Percentiles rank a stretch among this genome's conserved stretches.
phyloP scores from a whole-genome alignment of 2,113 vertebrate species.

The Eira barbara region DNA sequence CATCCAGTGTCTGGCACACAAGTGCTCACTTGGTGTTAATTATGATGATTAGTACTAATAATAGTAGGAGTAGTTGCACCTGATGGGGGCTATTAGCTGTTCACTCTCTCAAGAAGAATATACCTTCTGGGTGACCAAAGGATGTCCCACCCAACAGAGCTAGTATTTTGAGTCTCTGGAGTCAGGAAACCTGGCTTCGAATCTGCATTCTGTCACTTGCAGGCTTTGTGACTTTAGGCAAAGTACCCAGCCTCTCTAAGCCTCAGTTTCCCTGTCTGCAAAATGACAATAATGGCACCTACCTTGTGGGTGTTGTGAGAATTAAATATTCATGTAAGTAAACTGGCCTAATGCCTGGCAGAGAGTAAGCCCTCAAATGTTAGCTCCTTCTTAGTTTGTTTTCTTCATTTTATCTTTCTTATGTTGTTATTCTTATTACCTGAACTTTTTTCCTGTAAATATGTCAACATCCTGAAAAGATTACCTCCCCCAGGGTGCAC shows the following conservation, averaged over 20 bases:
- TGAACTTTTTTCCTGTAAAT: background rate
- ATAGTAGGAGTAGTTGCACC: background rate
- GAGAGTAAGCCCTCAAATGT: background rate
- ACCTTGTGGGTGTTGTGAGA: background rate
- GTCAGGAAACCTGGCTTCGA: background rate
- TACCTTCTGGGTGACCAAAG: background rate
- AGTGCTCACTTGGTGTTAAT: background rate
- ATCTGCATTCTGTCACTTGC: background rate
- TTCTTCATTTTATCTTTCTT: background rate
- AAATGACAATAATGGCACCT: background rate
- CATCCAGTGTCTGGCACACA: background rate
- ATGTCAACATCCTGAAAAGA: background rate
- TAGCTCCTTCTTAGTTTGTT: background rate
- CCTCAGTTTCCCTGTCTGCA: background rate
- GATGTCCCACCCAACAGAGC: background rate
- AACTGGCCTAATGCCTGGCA: background rate
- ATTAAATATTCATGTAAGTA: background rate
- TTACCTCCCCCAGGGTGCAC: background rate
- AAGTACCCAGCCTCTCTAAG: background rate
- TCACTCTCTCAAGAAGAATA: background rate
- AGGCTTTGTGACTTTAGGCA: background rate
- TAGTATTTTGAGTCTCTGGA: background rate
- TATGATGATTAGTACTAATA: background rate
- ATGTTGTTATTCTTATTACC: background rate
- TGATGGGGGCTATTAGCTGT: background rate